A percentile compares a stretch with the other conserved stretches of the same genome.
Conservation (phyloP, 2,888 invertebrate genomes). For the Diaperis boleti region DNA sequence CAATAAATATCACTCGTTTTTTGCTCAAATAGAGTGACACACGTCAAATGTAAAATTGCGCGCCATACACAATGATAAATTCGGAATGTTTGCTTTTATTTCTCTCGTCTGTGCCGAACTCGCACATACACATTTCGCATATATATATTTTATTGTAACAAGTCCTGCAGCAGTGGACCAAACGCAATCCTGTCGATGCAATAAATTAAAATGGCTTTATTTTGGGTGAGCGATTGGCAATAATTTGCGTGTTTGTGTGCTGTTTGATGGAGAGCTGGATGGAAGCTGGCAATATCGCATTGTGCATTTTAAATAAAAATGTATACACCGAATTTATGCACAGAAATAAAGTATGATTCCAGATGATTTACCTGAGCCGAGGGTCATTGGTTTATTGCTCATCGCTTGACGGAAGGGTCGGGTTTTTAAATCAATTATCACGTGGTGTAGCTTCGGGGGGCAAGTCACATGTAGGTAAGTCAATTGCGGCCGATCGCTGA, state of each 20-base stretch:
- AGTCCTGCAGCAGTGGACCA: constrained; percentile 24
- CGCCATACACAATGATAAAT: constrained; percentile 15
- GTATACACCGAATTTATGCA: background rate
- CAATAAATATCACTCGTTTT: constrained; percentile 21
- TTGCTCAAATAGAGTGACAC: background rate
- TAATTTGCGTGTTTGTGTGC: constrained; percentile 1
- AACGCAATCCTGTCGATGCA: background rate
- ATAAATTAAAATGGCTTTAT: constrained; percentile 11
- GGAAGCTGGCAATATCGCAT: background rate
- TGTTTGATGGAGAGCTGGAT: background rate
- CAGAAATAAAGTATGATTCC: background rate
- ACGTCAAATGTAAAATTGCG: constrained; percentile 27
- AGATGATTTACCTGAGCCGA: background rate
- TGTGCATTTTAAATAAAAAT: background rate
- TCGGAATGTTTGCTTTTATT: constrained; percentile 21
- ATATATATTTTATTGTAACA: constrained; percentile 29
- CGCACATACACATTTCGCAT: constrained; percentile 14
- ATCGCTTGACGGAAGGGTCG: constrained; percentile 9
- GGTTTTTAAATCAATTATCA: constrained; percentile 13
- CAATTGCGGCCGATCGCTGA: background rate
- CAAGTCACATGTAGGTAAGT: background rate
- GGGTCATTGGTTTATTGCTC: constrained; percentile 27
- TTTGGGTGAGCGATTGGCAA: constrained; percentile 14
- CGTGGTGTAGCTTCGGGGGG: background rate
- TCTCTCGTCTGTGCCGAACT: constrained; percentile 1